Conservation (phyloP, 2,888 invertebrate genomes). For the Dynastes tityus region DNA sequence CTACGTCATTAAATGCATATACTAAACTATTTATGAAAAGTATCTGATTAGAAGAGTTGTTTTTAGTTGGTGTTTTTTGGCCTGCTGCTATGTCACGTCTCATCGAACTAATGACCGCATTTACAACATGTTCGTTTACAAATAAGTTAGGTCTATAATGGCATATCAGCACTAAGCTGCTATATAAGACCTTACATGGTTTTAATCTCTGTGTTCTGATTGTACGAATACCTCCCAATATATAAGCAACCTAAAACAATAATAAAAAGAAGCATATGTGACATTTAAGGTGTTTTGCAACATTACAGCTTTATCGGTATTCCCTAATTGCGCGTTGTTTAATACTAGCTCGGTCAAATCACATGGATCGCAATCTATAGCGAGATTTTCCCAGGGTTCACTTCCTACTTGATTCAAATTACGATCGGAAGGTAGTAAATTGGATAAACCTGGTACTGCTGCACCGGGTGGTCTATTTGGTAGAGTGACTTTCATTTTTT, state of each 20-base stretch:
- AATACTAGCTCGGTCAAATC: slow-evolving; percentile 84
- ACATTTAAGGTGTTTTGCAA: neutral
- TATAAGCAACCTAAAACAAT: slow-evolving; percentile 76
- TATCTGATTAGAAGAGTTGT: slow-evolving; percentile 85
- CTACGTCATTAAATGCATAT: slow-evolving; percentile 86
- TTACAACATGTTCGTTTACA: slow-evolving; percentile 82
- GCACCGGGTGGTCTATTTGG: slow-evolving; percentile 65
- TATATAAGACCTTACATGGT: slow-evolving; percentile 85
- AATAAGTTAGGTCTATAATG: slow-evolving; percentile 86
- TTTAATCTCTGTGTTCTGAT: slow-evolving; percentile 86
- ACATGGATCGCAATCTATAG: slow-evolving; percentile 86
- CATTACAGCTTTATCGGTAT: slow-evolving; percentile 82
- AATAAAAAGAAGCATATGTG: slow-evolving; percentile 8
- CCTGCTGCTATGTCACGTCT: slow-evolving; percentile 81
- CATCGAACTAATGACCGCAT: slow-evolving; percentile 86
- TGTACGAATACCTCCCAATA: slow-evolving; percentile 91
- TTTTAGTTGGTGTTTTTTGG: slow-evolving; percentile 81
- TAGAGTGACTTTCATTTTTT: slow-evolving; percentile 74
- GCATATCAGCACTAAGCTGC: slow-evolving; percentile 85
- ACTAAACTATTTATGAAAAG: slow-evolving; percentile 89
- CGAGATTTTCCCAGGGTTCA: slow-evolving; percentile 82
- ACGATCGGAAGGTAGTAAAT: slow-evolving; percentile 62
- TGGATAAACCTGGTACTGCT: slow-evolving; percentile 56
- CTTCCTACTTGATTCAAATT: slow-evolving; percentile 60
- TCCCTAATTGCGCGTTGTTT: slow-evolving; percentile 84